Evolutionary conservation across 2,797 vertebrate genomes (phyloP), one percentile per base, ranked within the genome.

Genomic region (Anas flavirostris): DNA sequence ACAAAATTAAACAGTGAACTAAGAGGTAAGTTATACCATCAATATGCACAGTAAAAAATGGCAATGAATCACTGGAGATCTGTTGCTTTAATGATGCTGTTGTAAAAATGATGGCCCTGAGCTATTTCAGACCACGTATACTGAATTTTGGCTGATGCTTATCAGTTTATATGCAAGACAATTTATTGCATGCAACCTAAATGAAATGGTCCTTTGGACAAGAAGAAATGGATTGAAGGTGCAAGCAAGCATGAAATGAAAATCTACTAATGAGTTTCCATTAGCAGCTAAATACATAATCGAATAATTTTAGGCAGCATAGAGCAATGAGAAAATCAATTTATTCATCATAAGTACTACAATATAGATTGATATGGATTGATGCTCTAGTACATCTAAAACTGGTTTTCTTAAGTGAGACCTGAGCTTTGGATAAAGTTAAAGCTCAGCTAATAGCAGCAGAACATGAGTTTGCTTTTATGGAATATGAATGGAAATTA

Each of bases 191-290:
- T 16, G 37, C 62, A 88, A 77, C 88, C 68, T 33, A 94, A 96
- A 95, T 72, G 72, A 93, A 96, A 95, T 77, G 88, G 73, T 88
- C 73, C 86, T 94, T 73, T 91, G 76, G 93, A 90, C 69, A 69
- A 85, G 94, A 88, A 87, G 77, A 91, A 96, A 95, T 93, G 84
- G 85, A 94, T 97, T 97, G 95, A 95, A 97, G 94, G 96, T 94
- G 93, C 95, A 96, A 97, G 96, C 82, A 97, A 95, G 97, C 96
- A 94, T 96, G 97, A 97, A 98, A 96, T 97, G 96, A 95, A 97
- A 97, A 97, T 97, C 96, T 95, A 50, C 95, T 97, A 97, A 97
- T 97, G 96, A 98, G 93, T 96, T 95, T 97, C 89, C 95, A 96
- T 97, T 96, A 97, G 93, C 44, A 96, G 92, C 90, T 97, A 97